These are phyloP conservation scores for Karalla daura DNA, from an alignment of 2,797 vertebrate species.

Conservation along the genomic window DNA sequence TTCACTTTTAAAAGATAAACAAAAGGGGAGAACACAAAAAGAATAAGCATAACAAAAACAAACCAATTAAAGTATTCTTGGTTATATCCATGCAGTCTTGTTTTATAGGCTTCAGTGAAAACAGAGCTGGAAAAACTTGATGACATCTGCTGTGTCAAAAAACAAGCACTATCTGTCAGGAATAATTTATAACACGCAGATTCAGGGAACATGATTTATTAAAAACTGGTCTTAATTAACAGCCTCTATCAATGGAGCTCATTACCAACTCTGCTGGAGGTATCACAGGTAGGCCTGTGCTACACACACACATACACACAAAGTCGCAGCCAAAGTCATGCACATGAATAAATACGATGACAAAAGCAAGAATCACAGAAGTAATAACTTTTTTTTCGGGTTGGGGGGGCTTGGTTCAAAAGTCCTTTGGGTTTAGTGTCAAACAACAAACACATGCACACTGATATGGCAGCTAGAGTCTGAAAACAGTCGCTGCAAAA, in stretches of 20 bases:
- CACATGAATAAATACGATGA: background rate
- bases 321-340: constrained; percentile 4
- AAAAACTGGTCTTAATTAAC: constrained; percentile 76
- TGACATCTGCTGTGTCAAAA: constrained; percentile 57
- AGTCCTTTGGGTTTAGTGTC: constrained; percentile 32
- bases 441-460: too few relatives aligned
- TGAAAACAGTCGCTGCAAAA: background rate
- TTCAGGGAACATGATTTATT: constrained; percentile 75
- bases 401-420: too few relatives aligned
- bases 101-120: constrained; percentile 6
- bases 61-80: too few relatives aligned
- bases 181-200: constrained; percentile 74
- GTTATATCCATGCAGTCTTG: background rate
- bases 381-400: constrained; percentile 43
- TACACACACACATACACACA: constrained; percentile 9
- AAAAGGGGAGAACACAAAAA: too few relatives aligned
- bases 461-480: too few relatives aligned
- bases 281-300: constrained; percentile 46
- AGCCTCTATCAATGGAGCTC: constrained; percentile 71
- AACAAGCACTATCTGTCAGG: constrained; percentile 60
- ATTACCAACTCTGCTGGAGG: constrained; percentile 72
- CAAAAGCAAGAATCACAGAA: constrained; percentile 26
- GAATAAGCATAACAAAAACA: too few relatives aligned
- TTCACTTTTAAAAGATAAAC: too few relatives aligned
- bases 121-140: constrained; percentile 20